These are phyloP conservation scores for Cryptosula pallasiana DNA, from an alignment of 2,888 invertebrate genomes.

Conservation along the genomic window DNA sequence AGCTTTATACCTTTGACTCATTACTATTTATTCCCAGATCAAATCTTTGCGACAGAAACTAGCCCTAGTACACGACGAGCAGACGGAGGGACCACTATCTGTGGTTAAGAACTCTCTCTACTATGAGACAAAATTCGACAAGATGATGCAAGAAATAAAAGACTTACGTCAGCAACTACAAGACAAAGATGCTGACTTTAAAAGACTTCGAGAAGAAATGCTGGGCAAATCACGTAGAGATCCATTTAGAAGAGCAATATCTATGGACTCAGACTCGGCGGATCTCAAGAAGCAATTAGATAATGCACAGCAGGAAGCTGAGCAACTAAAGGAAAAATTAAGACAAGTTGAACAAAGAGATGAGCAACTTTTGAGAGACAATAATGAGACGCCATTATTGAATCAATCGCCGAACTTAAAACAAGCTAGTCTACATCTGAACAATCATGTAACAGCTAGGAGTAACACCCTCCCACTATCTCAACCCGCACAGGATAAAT, in stretches of 20 bases:
- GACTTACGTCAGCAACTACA: conserved; percentile 16
- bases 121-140: conserved; percentile 24
- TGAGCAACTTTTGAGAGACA: conserved; percentile 40
- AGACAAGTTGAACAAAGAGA: conserved; percentile 60
- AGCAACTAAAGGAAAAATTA: conserved; percentile 62
- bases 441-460: too few relatives aligned
- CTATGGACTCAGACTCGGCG: conserved; percentile 41
- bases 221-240: conserved; percentile 51
- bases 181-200: conserved; percentile 21
- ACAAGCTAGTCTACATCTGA: too few relatives aligned
- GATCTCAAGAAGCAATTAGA: conserved; percentile 71
- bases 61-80: conserved; percentile 6
- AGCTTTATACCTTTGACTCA: too few relatives aligned
- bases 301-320: conserved; percentile 71
- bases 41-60: conserved; percentile 21
- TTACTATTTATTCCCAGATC: neutral
- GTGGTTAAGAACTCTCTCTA: conserved; percentile 16
- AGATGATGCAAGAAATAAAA: conserved; percentile 23
- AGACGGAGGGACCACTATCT: conserved; percentile 17
- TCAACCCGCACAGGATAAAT: too few relatives aligned
- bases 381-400: too few relatives aligned
- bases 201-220: conserved; percentile 22
- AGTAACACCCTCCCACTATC: too few relatives aligned
- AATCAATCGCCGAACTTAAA: too few relatives aligned
- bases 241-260: conserved; percentile 58